Evolutionary conservation across 1,140 invertebrate species (phyloP).

Genomic region (Trinorchestia longiramus): DNA sequence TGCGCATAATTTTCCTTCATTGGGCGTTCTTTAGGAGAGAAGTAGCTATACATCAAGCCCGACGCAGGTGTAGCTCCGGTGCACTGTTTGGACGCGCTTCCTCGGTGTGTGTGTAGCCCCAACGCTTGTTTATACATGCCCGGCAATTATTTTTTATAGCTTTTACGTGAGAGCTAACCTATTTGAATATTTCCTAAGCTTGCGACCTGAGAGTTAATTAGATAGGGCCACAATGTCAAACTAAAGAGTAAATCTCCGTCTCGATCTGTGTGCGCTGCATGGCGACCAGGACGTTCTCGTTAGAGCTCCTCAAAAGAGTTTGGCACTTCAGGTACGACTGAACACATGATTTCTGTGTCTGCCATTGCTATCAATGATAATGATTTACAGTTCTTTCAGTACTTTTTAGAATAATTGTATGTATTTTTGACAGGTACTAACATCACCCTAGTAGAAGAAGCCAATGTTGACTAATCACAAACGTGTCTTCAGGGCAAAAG

Average conservation of each 20-base stretch:
- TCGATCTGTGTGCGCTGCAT: not conserved
- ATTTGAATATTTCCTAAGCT: constrained; percentile 9
- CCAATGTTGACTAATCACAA: too few species aligned
- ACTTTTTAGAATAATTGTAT: too few species aligned
- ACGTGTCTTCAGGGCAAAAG: too few species aligned
- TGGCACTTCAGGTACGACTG: not conserved
- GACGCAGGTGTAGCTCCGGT: not conserved
- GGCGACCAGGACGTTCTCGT: not conserved
- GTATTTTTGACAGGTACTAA: too few species aligned
- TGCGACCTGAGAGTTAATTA: not conserved
- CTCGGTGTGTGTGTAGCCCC: not conserved
- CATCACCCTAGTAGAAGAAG: too few species aligned
- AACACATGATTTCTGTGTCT: not conserved
- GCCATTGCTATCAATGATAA: too few species aligned
- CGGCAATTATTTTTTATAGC: not conserved
- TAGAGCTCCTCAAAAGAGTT: not conserved
- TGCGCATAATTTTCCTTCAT: constrained; percentile 8
- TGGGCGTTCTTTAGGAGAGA: not conserved
- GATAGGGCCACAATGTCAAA: not conserved
- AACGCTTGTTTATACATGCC: not conserved
- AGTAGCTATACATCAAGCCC: not conserved
- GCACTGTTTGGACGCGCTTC: not conserved
- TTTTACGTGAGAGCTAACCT: not conserved
- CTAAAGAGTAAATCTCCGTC: not conserved
- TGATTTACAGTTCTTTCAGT: too few species aligned